phyloP scores from a whole-genome alignment of 64 coral and sea anemone species.

The Trachythela sp. region DNA sequence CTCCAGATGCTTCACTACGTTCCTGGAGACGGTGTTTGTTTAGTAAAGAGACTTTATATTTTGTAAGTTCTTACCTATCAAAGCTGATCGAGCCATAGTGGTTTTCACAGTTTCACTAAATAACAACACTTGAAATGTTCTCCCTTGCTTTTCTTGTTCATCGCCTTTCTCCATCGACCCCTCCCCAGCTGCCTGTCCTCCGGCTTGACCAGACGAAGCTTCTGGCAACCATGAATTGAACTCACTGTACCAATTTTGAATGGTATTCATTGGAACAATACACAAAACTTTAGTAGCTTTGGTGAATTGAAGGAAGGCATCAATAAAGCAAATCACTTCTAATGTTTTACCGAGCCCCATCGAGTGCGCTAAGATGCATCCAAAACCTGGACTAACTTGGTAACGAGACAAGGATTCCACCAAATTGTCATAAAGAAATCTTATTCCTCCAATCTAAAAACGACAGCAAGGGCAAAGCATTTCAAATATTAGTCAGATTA shows the following conservation, averaged over 20 bases:
- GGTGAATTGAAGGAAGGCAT: constrained; percentile 71
- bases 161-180: constrained; percentile 14
- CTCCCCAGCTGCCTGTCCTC: constrained; percentile 25
- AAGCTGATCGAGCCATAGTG: neutral
- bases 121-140: constrained; percentile 5
- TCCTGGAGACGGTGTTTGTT: too few relatives aligned
- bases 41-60: too few relatives aligned
- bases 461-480: neutral
- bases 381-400: constrained; percentile 79
- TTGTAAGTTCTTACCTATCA: constrained; percentile 14
- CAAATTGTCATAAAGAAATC: constrained; percentile 91
- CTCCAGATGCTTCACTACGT: too few relatives aligned
- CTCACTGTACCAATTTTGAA: constrained; percentile 89
- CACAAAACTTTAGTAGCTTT: constrained; percentile 71
- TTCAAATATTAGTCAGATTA: too few relatives aligned
- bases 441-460: constrained; percentile 84
- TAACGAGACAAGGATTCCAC: constrained; percentile 67
- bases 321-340: constrained; percentile 77
- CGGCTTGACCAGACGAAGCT: constrained; percentile 5
- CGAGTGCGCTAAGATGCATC: constrained; percentile 88
- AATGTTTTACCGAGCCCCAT: constrained; percentile 98
- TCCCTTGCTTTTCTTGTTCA: constrained; percentile 49
- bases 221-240: constrained; percentile 87
- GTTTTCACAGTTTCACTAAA: neutral
- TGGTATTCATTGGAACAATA: constrained; percentile 95